These are phyloP conservation scores for Phainopepla nitens DNA, from an alignment of 2,113 vertebrate genomes.

Conservation along the genomic window DNA sequence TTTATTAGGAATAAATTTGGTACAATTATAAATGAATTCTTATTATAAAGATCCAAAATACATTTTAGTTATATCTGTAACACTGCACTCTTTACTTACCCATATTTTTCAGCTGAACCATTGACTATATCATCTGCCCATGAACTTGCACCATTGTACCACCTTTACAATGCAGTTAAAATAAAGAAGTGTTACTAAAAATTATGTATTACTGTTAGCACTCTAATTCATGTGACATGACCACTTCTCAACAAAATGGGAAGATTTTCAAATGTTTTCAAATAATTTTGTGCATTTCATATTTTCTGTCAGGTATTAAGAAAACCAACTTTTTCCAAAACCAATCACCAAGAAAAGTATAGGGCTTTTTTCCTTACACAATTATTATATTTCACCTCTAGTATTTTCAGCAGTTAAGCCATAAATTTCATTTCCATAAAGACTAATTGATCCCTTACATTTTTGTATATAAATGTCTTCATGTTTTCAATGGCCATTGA, in stretches of 20 bases:
- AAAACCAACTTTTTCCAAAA: background rate
- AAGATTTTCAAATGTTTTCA: background rate
- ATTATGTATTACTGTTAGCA: background rate
- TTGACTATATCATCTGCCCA: slow-evolving; percentile 78
- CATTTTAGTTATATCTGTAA: background rate
- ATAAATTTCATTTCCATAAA: background rate
- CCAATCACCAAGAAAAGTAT: background rate
- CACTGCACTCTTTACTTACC: slow-evolving; percentile 69
- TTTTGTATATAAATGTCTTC: background rate
- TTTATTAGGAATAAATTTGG: background rate
- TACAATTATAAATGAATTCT: background rate
- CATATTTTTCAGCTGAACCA: slow-evolving; percentile 71
- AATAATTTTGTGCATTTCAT: background rate
- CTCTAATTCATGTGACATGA: background rate
- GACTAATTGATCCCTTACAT: background rate
- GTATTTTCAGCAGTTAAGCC: background rate
- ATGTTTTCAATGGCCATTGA: background rate
- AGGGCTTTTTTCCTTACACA: background rate
- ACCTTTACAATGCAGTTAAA: slow-evolving; percentile 72
- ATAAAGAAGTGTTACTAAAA: slow-evolving; percentile 64
- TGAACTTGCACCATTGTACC: slow-evolving; percentile 76
- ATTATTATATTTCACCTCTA: background rate
- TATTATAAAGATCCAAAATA: background rate
- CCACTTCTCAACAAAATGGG: background rate
- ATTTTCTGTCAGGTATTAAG: background rate